Evolutionary conservation across 2,797 vertebrate species (phyloP).

Genomic region (Fistularia tabacaria): DNA sequence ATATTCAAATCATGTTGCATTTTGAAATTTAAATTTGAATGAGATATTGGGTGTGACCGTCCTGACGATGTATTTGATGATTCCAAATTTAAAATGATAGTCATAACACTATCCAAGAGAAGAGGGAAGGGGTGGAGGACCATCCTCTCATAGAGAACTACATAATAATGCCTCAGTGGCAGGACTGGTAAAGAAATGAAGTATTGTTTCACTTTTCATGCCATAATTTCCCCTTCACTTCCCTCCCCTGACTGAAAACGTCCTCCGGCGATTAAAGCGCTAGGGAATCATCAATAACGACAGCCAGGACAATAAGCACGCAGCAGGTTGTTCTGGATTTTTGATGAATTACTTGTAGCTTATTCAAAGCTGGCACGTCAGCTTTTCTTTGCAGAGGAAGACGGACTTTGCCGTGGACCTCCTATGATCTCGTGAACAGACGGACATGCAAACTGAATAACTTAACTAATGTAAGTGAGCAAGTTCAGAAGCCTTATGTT

Average conservation of each 20-base stretch:
- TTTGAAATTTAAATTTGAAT: too few relatives aligned
- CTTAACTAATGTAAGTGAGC: too few relatives aligned
- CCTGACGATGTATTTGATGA: too few relatives aligned
- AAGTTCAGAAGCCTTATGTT: too few relatives aligned
- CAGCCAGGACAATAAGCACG: too few relatives aligned
- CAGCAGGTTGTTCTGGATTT: constrained; percentile 17
- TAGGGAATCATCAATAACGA: constrained; percentile 17
- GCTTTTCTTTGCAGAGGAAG: background rate
- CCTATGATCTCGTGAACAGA: too few relatives aligned
- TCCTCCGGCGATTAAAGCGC: background rate
- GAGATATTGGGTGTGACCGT: too few relatives aligned
- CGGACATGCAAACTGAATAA: too few relatives aligned
- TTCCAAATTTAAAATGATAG: too few relatives aligned
- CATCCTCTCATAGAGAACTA: constrained; percentile 3
- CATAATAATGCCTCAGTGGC: background rate
- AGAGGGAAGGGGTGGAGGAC: too few relatives aligned
- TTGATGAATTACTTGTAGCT: constrained; percentile 30
- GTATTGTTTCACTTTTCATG: constrained; percentile 1
- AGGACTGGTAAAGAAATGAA: constrained; percentile 12
- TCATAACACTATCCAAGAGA: too few relatives aligned
- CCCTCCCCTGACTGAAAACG: background rate
- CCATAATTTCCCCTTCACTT: background rate
- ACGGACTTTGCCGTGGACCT: background rate
- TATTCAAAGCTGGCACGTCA: constrained; percentile 30
- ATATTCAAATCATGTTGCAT: too few relatives aligned